Conservation (phyloP, 1,140 invertebrate genomes). For the Leucophenga varia region DNA sequence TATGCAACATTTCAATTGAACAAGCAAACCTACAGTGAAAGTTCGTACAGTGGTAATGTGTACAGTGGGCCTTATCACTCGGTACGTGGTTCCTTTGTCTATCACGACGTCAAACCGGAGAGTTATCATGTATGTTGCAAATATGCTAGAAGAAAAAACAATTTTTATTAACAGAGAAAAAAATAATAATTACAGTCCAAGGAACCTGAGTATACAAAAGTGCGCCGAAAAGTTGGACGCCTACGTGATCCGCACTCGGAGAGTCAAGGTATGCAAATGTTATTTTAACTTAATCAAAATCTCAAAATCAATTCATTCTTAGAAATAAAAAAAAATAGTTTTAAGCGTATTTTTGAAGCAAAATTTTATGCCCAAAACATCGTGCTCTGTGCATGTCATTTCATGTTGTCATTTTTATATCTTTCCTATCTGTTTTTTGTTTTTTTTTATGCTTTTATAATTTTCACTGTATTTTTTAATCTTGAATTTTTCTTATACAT, state of each 20-base stretch:
- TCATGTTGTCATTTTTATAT: too few species aligned
- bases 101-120: conserved; percentile 74
- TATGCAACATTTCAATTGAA: conserved; percentile 89
- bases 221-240: conserved; percentile 73
- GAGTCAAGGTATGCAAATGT: conserved; percentile 73
- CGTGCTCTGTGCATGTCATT: too few species aligned
- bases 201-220: conserved; percentile 79
- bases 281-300: too few species aligned
- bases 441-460: too few species aligned
- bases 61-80: conserved; percentile 82
- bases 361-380: too few species aligned
- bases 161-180: neutral
- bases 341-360: too few species aligned
- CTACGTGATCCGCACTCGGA: conserved; percentile 75
- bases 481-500: too few species aligned
- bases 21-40: conserved; percentile 82
- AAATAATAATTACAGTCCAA: conserved; percentile 61
- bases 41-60: conserved; percentile 85
- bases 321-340: too few species aligned
- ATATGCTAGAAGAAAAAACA: neutral
- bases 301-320: too few species aligned
- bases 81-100: conserved; percentile 84
- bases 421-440: too few species aligned
- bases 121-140: conserved; percentile 58
- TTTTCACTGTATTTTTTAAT: too few species aligned